Evolutionary conservation across 2,797 vertebrate species (phyloP).

Genomic region (Sebastes vulpes): DNA sequence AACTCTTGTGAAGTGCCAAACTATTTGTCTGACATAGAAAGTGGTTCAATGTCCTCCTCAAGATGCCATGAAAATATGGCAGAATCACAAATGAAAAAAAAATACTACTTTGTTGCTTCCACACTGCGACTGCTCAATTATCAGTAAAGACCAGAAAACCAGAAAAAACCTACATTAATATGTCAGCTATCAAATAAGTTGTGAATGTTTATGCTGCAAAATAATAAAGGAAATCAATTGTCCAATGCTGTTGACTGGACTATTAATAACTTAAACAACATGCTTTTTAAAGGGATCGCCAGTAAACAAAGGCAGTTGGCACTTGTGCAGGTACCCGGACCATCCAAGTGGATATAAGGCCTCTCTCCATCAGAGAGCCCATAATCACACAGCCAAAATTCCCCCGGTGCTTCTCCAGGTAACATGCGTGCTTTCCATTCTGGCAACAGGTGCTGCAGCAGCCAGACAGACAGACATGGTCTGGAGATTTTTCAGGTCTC

Average conservation of each 20-base stretch:
- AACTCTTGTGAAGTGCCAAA: background rate
- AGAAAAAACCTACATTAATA: background rate
- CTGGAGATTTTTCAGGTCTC: conserved; percentile 10
- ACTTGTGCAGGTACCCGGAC: background rate
- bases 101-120: background rate
- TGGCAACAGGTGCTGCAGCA: conserved; percentile 2
- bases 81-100: background rate
- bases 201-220: background rate
- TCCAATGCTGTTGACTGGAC: background rate
- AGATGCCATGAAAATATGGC: background rate
- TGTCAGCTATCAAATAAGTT: background rate
- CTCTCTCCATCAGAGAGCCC: background rate
- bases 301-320: background rate
- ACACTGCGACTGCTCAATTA: background rate
- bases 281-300: conserved; percentile 1
- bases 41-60: background rate
- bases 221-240: background rate
- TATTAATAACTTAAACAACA: conserved; percentile 1
- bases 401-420: conserved; percentile 20
- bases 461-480: background rate
- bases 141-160: background rate
- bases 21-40: background rate
- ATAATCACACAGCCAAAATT: background rate
- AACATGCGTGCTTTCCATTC: background rate
- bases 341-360: background rate